These are phyloP conservation scores for Lasioglossum villosulum DNA, from an alignment of 2,888 invertebrate genomes.

Conservation along the genomic window DNA sequence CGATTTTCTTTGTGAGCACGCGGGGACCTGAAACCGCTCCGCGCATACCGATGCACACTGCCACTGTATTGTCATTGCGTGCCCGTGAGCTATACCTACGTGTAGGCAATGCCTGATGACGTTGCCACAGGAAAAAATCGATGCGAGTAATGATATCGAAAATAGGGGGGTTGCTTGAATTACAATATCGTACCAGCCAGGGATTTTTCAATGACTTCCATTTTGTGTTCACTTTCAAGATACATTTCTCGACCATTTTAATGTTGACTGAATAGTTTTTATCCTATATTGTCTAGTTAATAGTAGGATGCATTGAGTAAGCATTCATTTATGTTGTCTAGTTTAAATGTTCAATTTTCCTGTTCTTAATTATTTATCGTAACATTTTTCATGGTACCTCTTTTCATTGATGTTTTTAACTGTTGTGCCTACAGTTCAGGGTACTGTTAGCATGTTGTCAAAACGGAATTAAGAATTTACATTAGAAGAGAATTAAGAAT, in stretches of 20 bases:
- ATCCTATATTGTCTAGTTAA: too few species aligned
- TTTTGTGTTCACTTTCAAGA: not conserved
- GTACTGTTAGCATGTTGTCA: too few species aligned
- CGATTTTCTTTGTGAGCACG: slow-evolving; percentile 77
- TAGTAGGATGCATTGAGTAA: too few species aligned
- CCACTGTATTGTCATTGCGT: slow-evolving; percentile 37
- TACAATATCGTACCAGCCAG: not conserved
- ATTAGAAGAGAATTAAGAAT: too few species aligned
- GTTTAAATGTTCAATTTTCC: too few species aligned
- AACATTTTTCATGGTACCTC: too few species aligned
- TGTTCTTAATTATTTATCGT: too few species aligned
- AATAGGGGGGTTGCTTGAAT: not conserved
- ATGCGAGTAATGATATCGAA: not conserved
- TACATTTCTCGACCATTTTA: not conserved
- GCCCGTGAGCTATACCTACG: slow-evolving; percentile 43
- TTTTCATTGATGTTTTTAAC: too few species aligned
- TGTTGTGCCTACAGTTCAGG: too few species aligned
- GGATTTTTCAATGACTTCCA: not conserved
- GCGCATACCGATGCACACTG: slow-evolving; percentile 66
- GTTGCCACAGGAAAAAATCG: slow-evolving; percentile 5
- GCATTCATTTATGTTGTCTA: too few species aligned
- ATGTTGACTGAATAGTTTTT: too few species aligned
- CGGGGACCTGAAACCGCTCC: slow-evolving; percentile 40
- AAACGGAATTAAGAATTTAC: too few species aligned
- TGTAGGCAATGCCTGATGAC: slow-evolving; percentile 52